Evolutionary conservation across 2,113 vertebrate genomes (phyloP).

Genomic region (Esox niger): DNA sequence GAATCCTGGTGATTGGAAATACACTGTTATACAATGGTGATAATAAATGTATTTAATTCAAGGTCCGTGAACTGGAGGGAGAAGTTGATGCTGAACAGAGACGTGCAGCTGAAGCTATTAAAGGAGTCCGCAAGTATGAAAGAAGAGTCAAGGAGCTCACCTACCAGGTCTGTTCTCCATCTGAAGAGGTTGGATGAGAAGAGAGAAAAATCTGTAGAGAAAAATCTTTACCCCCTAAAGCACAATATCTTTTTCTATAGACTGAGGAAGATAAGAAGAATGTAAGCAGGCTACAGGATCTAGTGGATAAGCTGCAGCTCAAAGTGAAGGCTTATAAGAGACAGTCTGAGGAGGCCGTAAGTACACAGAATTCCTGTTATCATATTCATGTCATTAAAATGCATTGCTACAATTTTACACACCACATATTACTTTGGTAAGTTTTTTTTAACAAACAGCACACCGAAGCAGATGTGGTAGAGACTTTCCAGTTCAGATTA

Average conservation of each 20-base stretch:
- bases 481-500: too few species aligned
- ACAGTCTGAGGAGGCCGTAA: conserved; percentile 73
- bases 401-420: conserved; percentile 14
- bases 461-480: too few species aligned
- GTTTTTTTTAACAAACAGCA: too few species aligned
- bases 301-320: conserved; percentile 79
- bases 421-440: too few species aligned
- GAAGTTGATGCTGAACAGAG: conserved; percentile 73
- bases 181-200: not conserved
- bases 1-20: not conserved
- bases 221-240: too few species aligned
- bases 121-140: conserved; percentile 33
- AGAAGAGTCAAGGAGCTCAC: conserved; percentile 30
- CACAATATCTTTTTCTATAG: conserved; percentile 38
- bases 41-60: not conserved
- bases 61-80: conserved; percentile 72
- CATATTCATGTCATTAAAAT: not conserved
- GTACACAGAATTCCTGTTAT: conserved; percentile 31
- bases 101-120: conserved; percentile 54
- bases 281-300: conserved; percentile 71
- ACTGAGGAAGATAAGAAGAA: conserved; percentile 80
- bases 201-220: too few species aligned
- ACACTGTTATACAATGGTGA: conserved; percentile 10
- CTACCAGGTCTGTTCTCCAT: not conserved
- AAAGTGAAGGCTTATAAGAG: conserved; percentile 79